Percentiles rank a stretch among this genome's conserved stretches.
These are phyloP conservation scores for Colinus virginianus DNA, from an alignment of 2,113 vertebrate species.

Conservation along the genomic window DNA sequence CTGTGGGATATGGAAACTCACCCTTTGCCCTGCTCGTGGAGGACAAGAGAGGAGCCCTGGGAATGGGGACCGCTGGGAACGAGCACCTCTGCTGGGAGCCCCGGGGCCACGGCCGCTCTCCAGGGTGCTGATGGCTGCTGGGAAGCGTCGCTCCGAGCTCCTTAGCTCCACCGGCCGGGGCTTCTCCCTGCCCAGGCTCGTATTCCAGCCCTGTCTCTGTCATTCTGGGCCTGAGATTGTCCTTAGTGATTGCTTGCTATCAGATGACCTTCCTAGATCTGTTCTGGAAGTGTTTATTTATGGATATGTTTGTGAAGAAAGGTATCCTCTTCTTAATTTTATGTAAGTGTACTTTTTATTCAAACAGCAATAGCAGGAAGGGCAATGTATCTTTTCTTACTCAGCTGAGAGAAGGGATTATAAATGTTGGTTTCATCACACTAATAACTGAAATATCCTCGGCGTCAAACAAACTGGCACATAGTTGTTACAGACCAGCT, in stretches of 20 bases:
- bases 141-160: background rate
- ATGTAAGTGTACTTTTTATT: background rate
- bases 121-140: background rate
- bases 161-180: accelerated
- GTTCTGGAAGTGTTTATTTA: background rate
- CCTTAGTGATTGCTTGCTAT: background rate
- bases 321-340: background rate
- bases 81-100: too few species aligned
- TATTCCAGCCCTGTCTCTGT: background rate
- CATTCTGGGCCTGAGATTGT: background rate
- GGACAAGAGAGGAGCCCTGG: background rate
- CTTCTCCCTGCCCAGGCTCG: background rate
- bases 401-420: background rate
- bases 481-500: background rate
- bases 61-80: background rate
- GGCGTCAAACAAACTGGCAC: background rate
- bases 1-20: background rate
- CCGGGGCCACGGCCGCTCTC: background rate
- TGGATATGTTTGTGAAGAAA: background rate
- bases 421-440: background rate
- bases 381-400: background rate
- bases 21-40: background rate
- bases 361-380: background rate
- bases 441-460: background rate
- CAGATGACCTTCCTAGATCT: background rate